Evolutionary conservation across 2,888 invertebrate species (phyloP).

Genomic region (Chymomyza procnemis): DNA sequence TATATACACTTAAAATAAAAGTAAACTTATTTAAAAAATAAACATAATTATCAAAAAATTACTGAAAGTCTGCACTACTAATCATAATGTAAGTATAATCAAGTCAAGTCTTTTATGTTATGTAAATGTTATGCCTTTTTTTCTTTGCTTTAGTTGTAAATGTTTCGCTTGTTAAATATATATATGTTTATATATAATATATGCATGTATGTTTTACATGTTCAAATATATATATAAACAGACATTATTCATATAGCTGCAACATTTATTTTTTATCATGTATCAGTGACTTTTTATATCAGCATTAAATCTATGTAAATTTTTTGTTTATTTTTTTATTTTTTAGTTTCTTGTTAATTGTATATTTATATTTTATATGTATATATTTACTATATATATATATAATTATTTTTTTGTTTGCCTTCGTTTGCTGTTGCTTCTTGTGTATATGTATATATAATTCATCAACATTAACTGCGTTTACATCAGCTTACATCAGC

Average conservation of each 20-base stretch:
- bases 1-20: slow-evolving; percentile 22
- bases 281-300: slow-evolving; percentile 44
- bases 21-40: slow-evolving; percentile 17
- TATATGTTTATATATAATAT: background rate
- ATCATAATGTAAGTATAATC: slow-evolving; percentile 56
- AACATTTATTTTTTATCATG: slow-evolving; percentile 37
- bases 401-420: slow-evolving; percentile 40
- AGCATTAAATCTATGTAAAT: slow-evolving; percentile 63
- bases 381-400: slow-evolving; percentile 54
- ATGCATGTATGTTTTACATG: slow-evolving; percentile 20
- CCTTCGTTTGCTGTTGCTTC: slow-evolving; percentile 19
- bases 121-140: slow-evolving; percentile 61
- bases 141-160: slow-evolving; percentile 59
- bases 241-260: slow-evolving; percentile 28
- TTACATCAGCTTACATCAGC: background rate
- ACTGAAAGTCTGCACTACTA: slow-evolving; percentile 16
- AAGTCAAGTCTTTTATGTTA: slow-evolving; percentile 70
- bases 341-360: slow-evolving; percentile 32
- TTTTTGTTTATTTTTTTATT: slow-evolving; percentile 38
- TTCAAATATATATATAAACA: slow-evolving; percentile 8
- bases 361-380: slow-evolving; percentile 67
- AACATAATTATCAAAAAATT: slow-evolving; percentile 14
- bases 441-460: slow-evolving; percentile 55
- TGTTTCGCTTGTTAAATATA: slow-evolving; percentile 27
- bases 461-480: slow-evolving; percentile 27